These are phyloP conservation scores for Gallirallus australis DNA, from an alignment of 2,797 vertebrate genomes.

Conservation along the genomic window DNA sequence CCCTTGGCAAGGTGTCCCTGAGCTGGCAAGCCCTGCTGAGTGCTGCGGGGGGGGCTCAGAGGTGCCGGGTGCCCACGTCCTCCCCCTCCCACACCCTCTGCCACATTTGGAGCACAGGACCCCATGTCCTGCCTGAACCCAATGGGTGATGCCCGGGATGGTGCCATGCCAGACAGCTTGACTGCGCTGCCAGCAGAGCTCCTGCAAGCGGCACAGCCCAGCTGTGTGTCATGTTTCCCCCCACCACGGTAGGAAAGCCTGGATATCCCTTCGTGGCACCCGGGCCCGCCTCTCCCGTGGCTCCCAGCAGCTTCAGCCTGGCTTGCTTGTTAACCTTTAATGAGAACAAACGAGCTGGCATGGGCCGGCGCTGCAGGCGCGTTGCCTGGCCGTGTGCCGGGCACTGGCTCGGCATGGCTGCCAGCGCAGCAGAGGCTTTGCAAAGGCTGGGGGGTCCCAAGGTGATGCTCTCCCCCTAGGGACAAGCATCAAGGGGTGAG, in stretches of 20 bases:
- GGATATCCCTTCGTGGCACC: background rate
- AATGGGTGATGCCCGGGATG: fast-evolving
- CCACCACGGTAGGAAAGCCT: background rate
- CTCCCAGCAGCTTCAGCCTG: background rate
- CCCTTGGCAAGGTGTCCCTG: background rate
- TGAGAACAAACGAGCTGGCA: slow-evolving; percentile 69
- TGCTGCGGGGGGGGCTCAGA: fast-evolving
- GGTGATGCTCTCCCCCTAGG: background rate
- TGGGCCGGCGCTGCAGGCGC: background rate
- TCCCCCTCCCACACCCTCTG: fast-evolving
- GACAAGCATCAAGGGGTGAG: background rate
- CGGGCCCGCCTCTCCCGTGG: fast-evolving
- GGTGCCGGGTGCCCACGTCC: background rate
- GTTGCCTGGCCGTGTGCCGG: background rate
- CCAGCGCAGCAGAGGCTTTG: background rate
- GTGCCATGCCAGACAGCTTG: background rate
- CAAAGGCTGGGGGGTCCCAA: background rate
- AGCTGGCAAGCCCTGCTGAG: background rate
- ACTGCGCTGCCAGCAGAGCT: background rate
- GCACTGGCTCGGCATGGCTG: background rate
- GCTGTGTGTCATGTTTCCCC: background rate
- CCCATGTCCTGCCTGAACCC: background rate
- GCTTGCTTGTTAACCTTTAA: slow-evolving; percentile 64
- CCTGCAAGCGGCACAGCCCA: background rate
- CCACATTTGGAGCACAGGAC: background rate